Evolutionary conservation across 1,140 invertebrate genomes (phyloP), one percentile per base, ranked within the genome.

Genomic region (Caenorhabditis remanei): DNA sequence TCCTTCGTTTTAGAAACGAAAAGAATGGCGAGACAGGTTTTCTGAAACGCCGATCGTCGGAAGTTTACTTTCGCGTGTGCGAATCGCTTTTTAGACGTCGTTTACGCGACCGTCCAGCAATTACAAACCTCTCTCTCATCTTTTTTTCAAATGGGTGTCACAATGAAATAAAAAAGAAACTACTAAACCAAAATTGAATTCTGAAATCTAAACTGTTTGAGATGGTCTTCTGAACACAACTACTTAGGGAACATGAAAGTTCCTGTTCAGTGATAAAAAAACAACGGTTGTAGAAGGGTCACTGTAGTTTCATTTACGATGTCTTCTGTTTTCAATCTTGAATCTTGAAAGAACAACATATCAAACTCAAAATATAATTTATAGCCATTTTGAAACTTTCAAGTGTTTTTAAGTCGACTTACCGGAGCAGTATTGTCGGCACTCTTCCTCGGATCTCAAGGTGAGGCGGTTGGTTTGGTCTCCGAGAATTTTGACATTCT

Each of bases 401-500:
- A 32, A 32, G 32, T 32, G 2, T 32, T 32, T 32, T 32, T 32
- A 0, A 32, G 32, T 32, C 0, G 32, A 32, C 32, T 85, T 19
- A 85, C 85, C 85, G 13, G 65, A 32, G 50, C 85, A 85, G 53
- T 85, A 85, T 67, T 85, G 85, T 43, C 67, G 75, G 46, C 85
- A 85, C 40, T 85, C 85, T 46, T 85, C 85, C 32, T 85, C 63
- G n/a, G 85, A 71, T 32, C 67, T 43, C 48, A 85, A 79, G 1
- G 32, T 11, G 13, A 85, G 48, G 0, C 46, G 65, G 14, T 71
- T 85, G 19, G 43, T 75, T 0, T 85, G 19, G 14, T 65, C 67
- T 9, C 85, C 85, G 16, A 71, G 19, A 75, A 85, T 85, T 79
- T 79, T 85, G 14, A 79, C 67, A 79, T 85, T 85, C 19, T 79